Base-by-base conservation (phyloP, 2,888 invertebrate genomes). In the Frankliniella intonsa region DNA sequence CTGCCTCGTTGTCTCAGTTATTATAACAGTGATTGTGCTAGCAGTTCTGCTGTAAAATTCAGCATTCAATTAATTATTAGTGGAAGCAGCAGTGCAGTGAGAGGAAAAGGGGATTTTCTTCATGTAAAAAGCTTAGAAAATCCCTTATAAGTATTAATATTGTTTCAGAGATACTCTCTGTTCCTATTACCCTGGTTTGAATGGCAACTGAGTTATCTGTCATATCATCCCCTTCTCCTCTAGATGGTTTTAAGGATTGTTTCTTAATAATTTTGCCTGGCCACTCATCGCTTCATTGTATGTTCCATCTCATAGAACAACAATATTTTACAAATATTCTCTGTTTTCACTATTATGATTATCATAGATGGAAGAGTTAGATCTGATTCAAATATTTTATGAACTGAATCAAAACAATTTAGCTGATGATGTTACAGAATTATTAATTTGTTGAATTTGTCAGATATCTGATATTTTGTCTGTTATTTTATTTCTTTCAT, bases 1-100 rank as follows among this genome's bases (percentile, higher is more conserved):
- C 91, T 94, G 95, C 93, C 91, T 94, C 90, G 90, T 92, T 88
- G 90, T 94, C 89, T 92, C 92, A 89, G 90, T 93, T 92, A 90
- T 93, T 90, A 92, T 94, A 90, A 91, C 94, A 90, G 91, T 83
- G 14, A 76, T 83, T 50, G 81, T 81, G 25, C 25, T 76, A n/a
- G 69, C 69, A 76, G 69, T 76, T 25, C 12, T 76, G 69, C 69
- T 76, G 69, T 76, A 76, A 76, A 25, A 76, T 50, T 22, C 49
- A 11, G 19, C 14, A n/a, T 80, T 80, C 19, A 19, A n/a, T 14
- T 38, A 38, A 76, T 82, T 82, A 80, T 81, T 81, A 51, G 76
- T 79, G 50, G 82, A 81, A 81, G 69, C 69, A 76, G 69, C 69
- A 76, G 69, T 76, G 69, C 69, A 76, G n/a, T 22, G 12, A 76